Evolutionary conservation across 2,888 invertebrate species (phyloP).

Genomic region (Teleiodes luculella): DNA sequence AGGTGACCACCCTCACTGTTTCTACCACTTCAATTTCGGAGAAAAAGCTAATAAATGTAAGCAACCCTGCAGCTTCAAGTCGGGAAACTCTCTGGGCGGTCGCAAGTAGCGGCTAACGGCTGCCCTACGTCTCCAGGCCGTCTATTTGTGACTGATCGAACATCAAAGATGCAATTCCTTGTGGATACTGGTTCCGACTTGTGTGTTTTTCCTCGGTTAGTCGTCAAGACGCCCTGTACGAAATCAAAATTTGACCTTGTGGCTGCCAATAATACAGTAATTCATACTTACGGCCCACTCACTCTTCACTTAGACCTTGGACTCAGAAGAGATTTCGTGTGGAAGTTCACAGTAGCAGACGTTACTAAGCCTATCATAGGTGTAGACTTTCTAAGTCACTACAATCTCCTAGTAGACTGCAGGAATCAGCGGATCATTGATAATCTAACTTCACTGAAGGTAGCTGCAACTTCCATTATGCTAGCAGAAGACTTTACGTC

Average conservation of each 20-base stretch:
- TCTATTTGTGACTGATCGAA: constrained; percentile 20
- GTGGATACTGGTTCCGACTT: constrained; percentile 20
- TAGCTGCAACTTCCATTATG: not conserved
- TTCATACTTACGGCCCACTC: not conserved
- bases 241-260: constrained; percentile 25
- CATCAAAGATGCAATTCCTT: constrained; percentile 17
- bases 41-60: constrained; percentile 16
- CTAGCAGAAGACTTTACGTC: not conserved
- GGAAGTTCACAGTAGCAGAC: constrained; percentile 30
- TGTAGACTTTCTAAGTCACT: constrained; percentile 36
- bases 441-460: constrained; percentile 15
- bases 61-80: constrained; percentile 3
- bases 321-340: constrained; percentile 21
- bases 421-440: constrained; percentile 26
- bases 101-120: constrained; percentile 10
- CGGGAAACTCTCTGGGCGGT: constrained; percentile 11
- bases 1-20: not conserved
- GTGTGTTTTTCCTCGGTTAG: constrained; percentile 5
- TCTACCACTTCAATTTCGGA: constrained; percentile 6
- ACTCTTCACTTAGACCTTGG: not conserved
- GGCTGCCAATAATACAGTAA: constrained; percentile 32
- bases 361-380: constrained; percentile 35
- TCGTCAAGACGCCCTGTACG: not conserved
- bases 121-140: constrained; percentile 17
- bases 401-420: constrained; percentile 34